Percentiles rank a stretch among this genome's conserved stretches.
These are phyloP conservation scores for Callinectes sapidus DNA, from an alignment of 2,888 invertebrate genomes.

Conservation along the genomic window DNA sequence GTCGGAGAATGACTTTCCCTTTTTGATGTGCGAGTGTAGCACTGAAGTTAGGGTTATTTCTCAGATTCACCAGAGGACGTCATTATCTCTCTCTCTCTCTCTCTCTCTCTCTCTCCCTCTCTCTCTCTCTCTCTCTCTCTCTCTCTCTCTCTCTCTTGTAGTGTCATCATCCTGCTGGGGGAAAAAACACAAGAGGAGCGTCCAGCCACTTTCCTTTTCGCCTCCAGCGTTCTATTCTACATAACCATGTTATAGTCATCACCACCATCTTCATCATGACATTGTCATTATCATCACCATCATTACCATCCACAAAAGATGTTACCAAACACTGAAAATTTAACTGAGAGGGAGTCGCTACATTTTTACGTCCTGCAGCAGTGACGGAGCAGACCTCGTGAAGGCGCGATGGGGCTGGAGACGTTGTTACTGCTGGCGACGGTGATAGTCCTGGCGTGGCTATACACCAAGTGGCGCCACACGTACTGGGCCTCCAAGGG, in stretches of 20 bases:
- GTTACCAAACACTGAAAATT: background rate
- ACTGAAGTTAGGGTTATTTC: too few relatives aligned
- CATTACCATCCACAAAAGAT: background rate
- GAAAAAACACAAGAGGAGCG: too few relatives aligned
- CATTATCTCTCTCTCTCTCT: too few relatives aligned
- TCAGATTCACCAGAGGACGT: too few relatives aligned
- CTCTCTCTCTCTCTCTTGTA: background rate
- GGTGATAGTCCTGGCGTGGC: constrained; percentile 13
- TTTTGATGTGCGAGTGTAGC: too few relatives aligned
- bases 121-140: too few relatives aligned
- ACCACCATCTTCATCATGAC: background rate
- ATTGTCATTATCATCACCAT: background rate
- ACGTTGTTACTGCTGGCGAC: constrained; percentile 2
- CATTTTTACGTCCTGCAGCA: background rate
- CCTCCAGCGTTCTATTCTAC: background rate
- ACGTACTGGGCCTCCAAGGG: background rate
- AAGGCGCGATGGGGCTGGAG: constrained; percentile 2
- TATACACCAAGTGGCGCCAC: constrained; percentile 9
- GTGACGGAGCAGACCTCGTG: background rate
- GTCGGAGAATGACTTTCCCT: too few relatives aligned
- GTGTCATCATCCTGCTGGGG: background rate
- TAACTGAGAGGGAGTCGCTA: background rate
- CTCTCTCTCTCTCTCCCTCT: too few relatives aligned
- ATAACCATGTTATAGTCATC: background rate
- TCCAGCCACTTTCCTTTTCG: background rate